Base-by-base conservation (phyloP, 2,113 vertebrate genomes). In the Dicentrarchus labrax region DNA sequence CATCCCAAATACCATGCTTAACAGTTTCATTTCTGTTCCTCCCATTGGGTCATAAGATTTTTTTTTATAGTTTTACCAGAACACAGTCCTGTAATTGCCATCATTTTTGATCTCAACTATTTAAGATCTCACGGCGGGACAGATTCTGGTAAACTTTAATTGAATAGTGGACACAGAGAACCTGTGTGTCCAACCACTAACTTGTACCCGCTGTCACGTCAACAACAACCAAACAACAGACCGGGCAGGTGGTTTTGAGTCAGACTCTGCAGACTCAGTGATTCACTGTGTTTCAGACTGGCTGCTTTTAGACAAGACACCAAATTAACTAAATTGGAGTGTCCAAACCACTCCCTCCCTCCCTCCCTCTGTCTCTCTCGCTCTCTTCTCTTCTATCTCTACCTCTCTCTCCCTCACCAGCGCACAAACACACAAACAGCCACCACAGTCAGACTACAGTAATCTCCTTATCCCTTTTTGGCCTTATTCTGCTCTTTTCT, bases 281-380 rank as follows among this genome's bases (percentile, higher is more conserved):
- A 93, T 81, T 90, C 88, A 93, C 74, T 5, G 59, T 6, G 24
- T 86, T 91, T 86, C 76, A 92, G 86, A 85, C 76, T 8, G 71
- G 54, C 81, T 85, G 77, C 83, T 92, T 93, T 92, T 90, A 86
- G 82, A 87, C 81, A 88, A 91, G 82, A 93, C 87, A 75, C 78
- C 86, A 87, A 89, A 90, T 90, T 85, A 91, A 86, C 47, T 87
- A 16, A 85, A 89, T 84, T 88, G 78, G 59, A 77, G 88, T 41
- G 69, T 73, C 48, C 72, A 17, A 43, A 72, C 80, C 62, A 57
- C 74, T 48, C 69, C 78, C 53, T 47, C 39, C 19, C 10, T 2
- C 41, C 4, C 2, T 0, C 12, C 9, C 8, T 1, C 17, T 0
- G 21, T 19, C 51, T 1, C 9, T 6, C 8, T 2, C 19, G 2